Evolutionary conservation across 1,140 invertebrate genomes (phyloP), one percentile per base, ranked within the genome.

Genomic region (Brachionus calyciflorus): DNA sequence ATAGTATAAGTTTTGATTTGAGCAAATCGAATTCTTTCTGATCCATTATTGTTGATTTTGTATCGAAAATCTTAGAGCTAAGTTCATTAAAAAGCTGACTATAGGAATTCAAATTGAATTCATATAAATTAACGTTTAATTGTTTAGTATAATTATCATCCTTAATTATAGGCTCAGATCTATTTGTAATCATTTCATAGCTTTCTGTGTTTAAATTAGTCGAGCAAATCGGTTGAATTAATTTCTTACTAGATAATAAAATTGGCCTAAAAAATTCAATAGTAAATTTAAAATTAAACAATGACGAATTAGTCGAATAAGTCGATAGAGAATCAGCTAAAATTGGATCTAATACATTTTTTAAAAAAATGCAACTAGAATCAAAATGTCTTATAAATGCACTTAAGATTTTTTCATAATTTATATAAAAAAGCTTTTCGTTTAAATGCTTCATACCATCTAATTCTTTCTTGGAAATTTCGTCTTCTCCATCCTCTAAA

Each of bases 241-340:
- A 5, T 12, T 30, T 65, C 44, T 65, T 65, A 28, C 19, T 41
- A 41, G 33, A 19, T 0, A 0, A 17, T 44, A 65, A 65, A 65
- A 65, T 65, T 6, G 60, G 60, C n/a, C 44, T 65, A 17, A 65
- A 65, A 41, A 65, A 65, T 26, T 65, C 60, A 24, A 65, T 65
- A 2, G 60, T 65, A 65, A 65, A 65, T 37, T 65, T 65, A 26
- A 44, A 65, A 21, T 65, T 65, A 44, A 65, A 65, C 19, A 65
- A 44, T 3, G 55, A 60, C 17, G 37, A 65, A 44, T 65, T 65
- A 0, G 60, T 24, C 3, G 33, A 24, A 65, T 65, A 65, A 2
- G 60, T 65, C n/a, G 60, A 65, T 37, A 65, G 44, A 24, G 19
- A 65, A 24, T 65, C 60, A 1, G 40, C 60, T 44, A 65, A 46